These are phyloP conservation scores for Lanistes nyassanus DNA, from an alignment of 1,140 invertebrate genomes.

Conservation along the genomic window DNA sequence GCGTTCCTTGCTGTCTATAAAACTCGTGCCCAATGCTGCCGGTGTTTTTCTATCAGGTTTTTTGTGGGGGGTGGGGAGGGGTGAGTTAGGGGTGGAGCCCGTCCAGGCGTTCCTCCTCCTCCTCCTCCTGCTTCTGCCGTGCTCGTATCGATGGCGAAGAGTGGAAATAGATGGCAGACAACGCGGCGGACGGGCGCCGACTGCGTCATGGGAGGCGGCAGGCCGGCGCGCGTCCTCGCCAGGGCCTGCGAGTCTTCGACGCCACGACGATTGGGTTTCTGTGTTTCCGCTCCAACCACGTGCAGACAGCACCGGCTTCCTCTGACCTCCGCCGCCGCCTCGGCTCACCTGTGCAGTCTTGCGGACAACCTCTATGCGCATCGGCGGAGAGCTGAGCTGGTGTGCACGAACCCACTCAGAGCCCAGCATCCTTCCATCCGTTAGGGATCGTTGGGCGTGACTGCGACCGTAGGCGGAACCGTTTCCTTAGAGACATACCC, in stretches of 20 bases:
- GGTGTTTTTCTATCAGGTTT: not conserved
- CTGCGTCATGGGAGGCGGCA: not conserved
- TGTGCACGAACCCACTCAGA: too few relatives aligned
- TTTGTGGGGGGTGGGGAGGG: too few relatives aligned
- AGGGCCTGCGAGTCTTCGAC: not conserved
- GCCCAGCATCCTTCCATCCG: too few relatives aligned
- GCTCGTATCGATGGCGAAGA: not conserved
- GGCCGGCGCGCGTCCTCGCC: not conserved
- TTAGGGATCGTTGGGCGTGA: too few relatives aligned
- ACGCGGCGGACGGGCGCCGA: not conserved
- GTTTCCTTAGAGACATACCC: too few relatives aligned
- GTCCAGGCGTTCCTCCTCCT: too few relatives aligned
- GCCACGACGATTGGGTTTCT: not conserved
- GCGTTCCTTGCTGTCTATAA: not conserved
- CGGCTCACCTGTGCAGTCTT: not conserved
- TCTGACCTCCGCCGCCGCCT: not conserved
- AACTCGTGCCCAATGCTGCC: too few relatives aligned
- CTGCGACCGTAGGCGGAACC: too few relatives aligned
- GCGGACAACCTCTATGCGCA: not conserved
- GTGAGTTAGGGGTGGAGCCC: too few relatives aligned
- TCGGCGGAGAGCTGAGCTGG: too few relatives aligned
- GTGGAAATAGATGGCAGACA: slow-evolving; percentile 6
- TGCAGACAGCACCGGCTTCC: not conserved
- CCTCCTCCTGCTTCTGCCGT: not conserved
- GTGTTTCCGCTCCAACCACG: not conserved